Conservation (phyloP, 2,797 vertebrate genomes). For the Microcaecilia unicolor region DNA sequence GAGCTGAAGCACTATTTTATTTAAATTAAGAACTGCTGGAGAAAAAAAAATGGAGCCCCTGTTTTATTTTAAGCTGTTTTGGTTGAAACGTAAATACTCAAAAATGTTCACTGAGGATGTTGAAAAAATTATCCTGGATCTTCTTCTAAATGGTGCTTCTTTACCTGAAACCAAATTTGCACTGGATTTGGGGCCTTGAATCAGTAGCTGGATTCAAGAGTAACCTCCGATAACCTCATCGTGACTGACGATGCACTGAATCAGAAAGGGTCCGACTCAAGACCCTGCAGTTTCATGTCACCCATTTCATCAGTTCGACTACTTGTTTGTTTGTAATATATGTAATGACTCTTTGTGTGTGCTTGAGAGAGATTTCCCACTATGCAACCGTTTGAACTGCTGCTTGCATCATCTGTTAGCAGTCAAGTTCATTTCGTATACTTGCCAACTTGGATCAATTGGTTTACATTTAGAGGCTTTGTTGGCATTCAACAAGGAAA, state of each 20-base stretch:
- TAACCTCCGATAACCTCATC: too few relatives aligned
- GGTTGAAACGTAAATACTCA: too few relatives aligned
- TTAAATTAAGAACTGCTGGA: too few relatives aligned
- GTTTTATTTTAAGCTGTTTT: too few relatives aligned
- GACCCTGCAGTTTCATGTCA: constrained; percentile 21
- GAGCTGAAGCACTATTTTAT: too few relatives aligned
- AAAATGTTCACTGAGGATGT: too few relatives aligned
- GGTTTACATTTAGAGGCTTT: neutral
- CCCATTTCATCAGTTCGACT: constrained; percentile 37
- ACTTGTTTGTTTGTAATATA: constrained; percentile 6
- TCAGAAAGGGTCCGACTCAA: constrained; percentile 7
- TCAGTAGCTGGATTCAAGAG: constrained; percentile 47
- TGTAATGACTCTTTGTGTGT: constrained; percentile 4
- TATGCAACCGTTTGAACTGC: constrained; percentile 12
- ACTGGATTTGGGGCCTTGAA: constrained; percentile 50
- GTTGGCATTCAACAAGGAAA: neutral
- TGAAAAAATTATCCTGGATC: constrained; percentile 48
- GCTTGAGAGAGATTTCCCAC: constrained; percentile 2
- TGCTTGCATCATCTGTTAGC: constrained; percentile 2
- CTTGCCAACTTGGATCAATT: constrained; percentile 30
- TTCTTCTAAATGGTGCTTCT: constrained; percentile 44
- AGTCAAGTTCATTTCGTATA: constrained; percentile 19
- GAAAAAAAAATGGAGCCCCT: too few relatives aligned
- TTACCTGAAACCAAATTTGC: constrained; percentile 20
- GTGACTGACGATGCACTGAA: constrained; percentile 1